These are phyloP conservation scores for Scytalopus superciliaris DNA, from an alignment of 2,113 vertebrate species.

Conservation along the genomic window DNA sequence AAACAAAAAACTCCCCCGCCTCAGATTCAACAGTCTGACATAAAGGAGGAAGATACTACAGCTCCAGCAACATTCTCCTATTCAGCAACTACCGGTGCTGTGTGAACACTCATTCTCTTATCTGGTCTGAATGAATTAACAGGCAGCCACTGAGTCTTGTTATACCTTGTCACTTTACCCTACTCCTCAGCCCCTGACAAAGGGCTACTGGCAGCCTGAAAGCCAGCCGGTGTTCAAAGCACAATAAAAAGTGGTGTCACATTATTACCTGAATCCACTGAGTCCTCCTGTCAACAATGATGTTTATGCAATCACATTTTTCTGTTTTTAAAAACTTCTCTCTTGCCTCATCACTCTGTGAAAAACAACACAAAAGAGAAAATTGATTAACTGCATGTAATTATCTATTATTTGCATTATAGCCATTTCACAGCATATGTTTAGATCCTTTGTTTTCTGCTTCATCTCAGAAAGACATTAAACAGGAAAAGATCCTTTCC, in stretches of 20 bases:
- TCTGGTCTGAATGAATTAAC: background rate
- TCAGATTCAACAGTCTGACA: background rate
- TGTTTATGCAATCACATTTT: conserved; percentile 61
- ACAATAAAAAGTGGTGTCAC: background rate
- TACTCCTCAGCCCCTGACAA: background rate
- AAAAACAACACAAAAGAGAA: conserved; percentile 42
- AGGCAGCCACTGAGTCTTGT: background rate
- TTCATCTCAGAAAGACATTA: background rate
- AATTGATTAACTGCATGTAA: background rate
- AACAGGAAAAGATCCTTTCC: background rate
- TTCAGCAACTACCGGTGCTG: background rate
- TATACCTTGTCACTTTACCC: background rate
- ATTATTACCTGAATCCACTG: conserved; percentile 53
- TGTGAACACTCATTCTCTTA: background rate
- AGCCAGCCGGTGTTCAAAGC: background rate
- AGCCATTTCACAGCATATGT: background rate
- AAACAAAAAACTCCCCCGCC: background rate
- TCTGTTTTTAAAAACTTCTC: conserved; percentile 44
- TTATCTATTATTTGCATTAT: background rate
- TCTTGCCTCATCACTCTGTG: conserved; percentile 49
- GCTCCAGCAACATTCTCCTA: background rate
- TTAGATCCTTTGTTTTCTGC: background rate
- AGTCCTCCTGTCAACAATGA: conserved; percentile 19
- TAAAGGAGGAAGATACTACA: background rate
- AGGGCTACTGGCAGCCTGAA: background rate